Evolutionary conservation across 2,888 invertebrate species (phyloP), one percentile per base, ranked within the genome.

Genomic region (Hermaeophaga mercurialis): DNA sequence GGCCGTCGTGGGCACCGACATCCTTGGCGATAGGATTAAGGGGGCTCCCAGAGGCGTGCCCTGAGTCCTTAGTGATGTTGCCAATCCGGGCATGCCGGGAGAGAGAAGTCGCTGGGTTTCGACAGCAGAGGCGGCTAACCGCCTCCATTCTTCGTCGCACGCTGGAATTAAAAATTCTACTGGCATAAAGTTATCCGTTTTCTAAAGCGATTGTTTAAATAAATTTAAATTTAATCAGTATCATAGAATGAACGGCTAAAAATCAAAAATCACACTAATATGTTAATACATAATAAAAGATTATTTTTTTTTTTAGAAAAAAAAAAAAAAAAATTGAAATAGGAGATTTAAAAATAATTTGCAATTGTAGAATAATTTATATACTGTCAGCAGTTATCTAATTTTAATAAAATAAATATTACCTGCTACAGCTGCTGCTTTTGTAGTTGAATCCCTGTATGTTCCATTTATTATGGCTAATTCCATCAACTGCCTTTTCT

Each of bases 391-490:
- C 22, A 6, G 22, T 22, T 22, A 22, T 6, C 4, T 22, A 22
- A 22, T 3, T 22, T 22, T 22, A 31, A 31, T 18, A 15, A 38
- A 31, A 39, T 14, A 22, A 31, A 47, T 3, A 15, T 8, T 18
- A 91, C 91, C 91, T 87, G 91, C 87, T 69, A 88, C 88, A 74
- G 90, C 86, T 68, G 89, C 88, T 70, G 90, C 90, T 80, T 94
- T 94, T 69, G 90, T 84, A 77, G 92, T 94, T 59, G 94, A 94
- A 80, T 97, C 96, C 78, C 98, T 88, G 84, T 98, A 99, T 53
- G 99, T 99, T 78, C 99, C 99, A 79, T 99, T 99, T 78, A 99
- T 97, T 75, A 99, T 99, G 74, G 99, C 99, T 78, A 99, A 84
- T 81, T 99, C 99, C 98, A 99, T 99, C 73, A 99, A 85, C 81